Evolutionary conservation across 2,888 invertebrate species (phyloP).

Genomic region (Ypsolopha sequella): DNA sequence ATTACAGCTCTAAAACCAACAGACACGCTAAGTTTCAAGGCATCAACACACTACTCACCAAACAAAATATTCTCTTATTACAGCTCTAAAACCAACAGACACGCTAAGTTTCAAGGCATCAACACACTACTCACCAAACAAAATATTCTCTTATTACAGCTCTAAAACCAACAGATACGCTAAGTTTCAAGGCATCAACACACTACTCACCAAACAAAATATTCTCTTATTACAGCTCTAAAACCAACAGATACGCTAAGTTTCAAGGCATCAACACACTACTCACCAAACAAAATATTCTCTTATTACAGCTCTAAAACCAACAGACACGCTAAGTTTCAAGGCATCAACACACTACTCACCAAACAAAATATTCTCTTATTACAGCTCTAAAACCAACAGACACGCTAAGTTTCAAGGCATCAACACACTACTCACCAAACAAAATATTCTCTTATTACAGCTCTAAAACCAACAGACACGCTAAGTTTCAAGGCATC

Average conservation of each 20-base stretch:
- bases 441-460: slow-evolving; percentile 16
- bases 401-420: slow-evolving; percentile 30
- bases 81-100: slow-evolving; percentile 44
- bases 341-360: slow-evolving; percentile 44
- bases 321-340: slow-evolving; percentile 27
- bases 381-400: slow-evolving; percentile 45
- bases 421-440: no score
- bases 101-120: slow-evolving; percentile 33
- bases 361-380: slow-evolving; percentile 6
- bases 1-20: slow-evolving; percentile 45
- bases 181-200: slow-evolving; percentile 33
- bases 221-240: slow-evolving; percentile 31
- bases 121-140: no score
- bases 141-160: slow-evolving; percentile 29
- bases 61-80: slow-evolving; percentile 16
- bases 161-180: slow-evolving; percentile 37
- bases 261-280: slow-evolving; percentile 38
- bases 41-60: no score
- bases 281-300: no score
- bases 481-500: slow-evolving; percentile 33
- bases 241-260: slow-evolving; percentile 35
- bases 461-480: slow-evolving; percentile 44
- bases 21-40: slow-evolving; percentile 30
- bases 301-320: slow-evolving; percentile 39
- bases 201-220: no score